Conservation (phyloP, 2,113 vertebrate species). For the Perca schrenkii region DNA sequence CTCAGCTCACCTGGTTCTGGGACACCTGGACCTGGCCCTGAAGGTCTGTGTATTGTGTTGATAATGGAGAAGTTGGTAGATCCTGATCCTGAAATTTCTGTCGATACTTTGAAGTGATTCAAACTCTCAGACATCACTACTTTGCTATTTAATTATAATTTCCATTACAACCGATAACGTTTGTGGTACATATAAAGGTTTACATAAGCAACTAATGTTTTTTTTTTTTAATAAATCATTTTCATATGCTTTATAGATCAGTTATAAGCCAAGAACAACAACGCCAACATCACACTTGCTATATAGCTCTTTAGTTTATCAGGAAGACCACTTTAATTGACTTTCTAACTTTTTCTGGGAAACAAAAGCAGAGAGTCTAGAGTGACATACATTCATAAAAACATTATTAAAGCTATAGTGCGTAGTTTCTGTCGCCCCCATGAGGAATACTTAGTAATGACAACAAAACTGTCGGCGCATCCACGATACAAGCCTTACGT, state of each 20-base stretch:
- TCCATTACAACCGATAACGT: not conserved
- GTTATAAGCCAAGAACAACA: not conserved
- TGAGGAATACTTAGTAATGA: too few species aligned
- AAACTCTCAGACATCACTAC: not conserved
- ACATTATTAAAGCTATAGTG: too few species aligned
- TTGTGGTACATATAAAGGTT: not conserved
- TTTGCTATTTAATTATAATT: not conserved
- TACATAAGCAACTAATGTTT: not conserved
- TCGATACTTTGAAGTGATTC: not conserved
- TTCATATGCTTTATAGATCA: not conserved
- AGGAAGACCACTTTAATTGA: not conserved
- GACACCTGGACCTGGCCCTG: slow-evolving; percentile 82
- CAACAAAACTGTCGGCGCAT: too few species aligned
- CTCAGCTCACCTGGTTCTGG: slow-evolving; percentile 85
- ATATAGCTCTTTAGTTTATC: not conserved
- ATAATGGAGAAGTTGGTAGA: too few species aligned
- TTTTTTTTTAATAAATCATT: not conserved
- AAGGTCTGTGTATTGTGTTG: slow-evolving; percentile 70
- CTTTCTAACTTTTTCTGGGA: not conserved
- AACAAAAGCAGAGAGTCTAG: not conserved
- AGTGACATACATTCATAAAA: not conserved
- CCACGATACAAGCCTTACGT: too few species aligned
- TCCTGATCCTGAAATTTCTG: not conserved
- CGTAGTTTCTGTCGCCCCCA: too few species aligned
- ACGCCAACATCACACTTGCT: not conserved